Base-by-base conservation (phyloP, 2,113 vertebrate species). In the Dicerorhinus sumatrensis region DNA sequence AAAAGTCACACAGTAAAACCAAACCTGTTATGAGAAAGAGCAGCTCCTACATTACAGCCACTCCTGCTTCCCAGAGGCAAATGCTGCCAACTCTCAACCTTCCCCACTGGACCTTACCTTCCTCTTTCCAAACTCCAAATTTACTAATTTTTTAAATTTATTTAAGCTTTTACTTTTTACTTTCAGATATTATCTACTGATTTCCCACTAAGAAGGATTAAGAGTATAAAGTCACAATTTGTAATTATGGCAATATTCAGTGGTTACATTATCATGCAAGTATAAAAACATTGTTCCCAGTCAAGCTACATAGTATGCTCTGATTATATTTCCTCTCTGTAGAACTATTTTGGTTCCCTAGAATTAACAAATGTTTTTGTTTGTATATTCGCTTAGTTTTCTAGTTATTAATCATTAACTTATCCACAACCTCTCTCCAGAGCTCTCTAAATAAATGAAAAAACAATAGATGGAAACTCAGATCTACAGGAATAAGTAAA, bases 351-450 rank as follows among this genome's bases (percentile, higher is more conserved):
- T 65, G 12, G 9, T 86, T 90, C 23, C 23, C 31, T 77, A 8
- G 51, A 56, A 21, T 65, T 58, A 91, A 73, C 39, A 93, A 91
- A 94, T 29, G 0, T 39, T 89, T 95, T 89, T 80, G 17, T 94
- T 63, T 84, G 8, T 75, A 54, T 54, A 85, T 85, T 92, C 86
- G n/a, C 14, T 94, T 73, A 92, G 56, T 51, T 79, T 94, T 94
- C 21, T 77, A 62, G 33, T 89, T 83, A 92, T 75, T 21, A 51
- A 36, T 54, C 83, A 94, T 72, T 88, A 84, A 80, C 21, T 87
- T 77, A 92, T 83, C 18, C 36, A 94, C 23, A 95, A 69, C 63
- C 83, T 92, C 36, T 54, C 62, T 69, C 51, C 16, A 81, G 23
- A 76, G 42, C 6, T 84, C 18, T 76, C 42, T 94, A 65, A 89